Conservation (phyloP, 2,797 vertebrate genomes). For the Poecilia velifera region DNA sequence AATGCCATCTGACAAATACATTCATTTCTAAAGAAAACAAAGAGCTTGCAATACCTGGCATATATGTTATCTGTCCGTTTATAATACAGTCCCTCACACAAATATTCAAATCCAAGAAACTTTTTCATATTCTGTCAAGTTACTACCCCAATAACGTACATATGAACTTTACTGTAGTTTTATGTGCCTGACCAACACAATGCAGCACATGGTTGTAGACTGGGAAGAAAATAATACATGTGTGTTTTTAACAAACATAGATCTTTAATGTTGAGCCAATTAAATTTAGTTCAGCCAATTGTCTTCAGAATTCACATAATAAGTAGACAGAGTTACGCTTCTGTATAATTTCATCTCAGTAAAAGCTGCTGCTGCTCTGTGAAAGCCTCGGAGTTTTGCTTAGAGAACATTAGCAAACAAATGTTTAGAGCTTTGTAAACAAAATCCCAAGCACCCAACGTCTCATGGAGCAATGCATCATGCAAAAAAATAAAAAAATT, state of each 20-base stretch:
- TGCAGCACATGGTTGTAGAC: neutral
- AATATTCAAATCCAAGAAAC: neutral
- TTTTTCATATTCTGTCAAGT: neutral
- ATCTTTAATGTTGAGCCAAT: neutral
- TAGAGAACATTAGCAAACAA: neutral
- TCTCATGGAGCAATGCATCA: neutral
- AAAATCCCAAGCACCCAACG: neutral
- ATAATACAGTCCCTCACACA: neutral
- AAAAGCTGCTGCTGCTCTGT: neutral
- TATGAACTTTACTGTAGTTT: neutral
- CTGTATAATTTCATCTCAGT: neutral
- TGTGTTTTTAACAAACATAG: neutral
- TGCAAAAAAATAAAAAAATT: neutral
- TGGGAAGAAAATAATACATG: neutral
- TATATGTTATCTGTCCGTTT: neutral
- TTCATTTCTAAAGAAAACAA: neutral
- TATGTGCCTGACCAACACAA: neutral
- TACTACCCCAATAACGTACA: neutral
- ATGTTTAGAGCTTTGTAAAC: neutral
- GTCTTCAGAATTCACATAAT: neutral
- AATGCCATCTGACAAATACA: neutral
- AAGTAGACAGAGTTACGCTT: neutral
- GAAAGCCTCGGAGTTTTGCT: neutral
- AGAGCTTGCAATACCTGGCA: neutral
- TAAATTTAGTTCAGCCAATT: neutral